phyloP scores from a whole-genome alignment of 2,113 vertebrate species.

The Collichthys lucidus region DNA sequence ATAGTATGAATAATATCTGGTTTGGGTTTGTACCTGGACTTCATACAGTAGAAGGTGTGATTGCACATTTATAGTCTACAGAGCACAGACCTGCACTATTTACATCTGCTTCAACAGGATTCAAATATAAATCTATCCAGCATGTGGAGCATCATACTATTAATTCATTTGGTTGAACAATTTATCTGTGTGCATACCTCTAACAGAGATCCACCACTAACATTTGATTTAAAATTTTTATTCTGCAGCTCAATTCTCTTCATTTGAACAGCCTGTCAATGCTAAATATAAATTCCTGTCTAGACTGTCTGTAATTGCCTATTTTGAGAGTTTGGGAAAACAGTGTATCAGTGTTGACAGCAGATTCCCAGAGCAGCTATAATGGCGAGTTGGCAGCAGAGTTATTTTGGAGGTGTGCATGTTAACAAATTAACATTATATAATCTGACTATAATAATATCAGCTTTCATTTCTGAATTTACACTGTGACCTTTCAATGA shows the following conservation, averaged over 20 bases:
- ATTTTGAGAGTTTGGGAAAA: conserved; percentile 36
- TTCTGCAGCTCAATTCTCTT: conserved; percentile 7
- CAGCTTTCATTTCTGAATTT: conserved; percentile 7
- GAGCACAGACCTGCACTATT: background rate
- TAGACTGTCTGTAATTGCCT: conserved; percentile 16
- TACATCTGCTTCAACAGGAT: no score
- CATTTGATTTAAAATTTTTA: conserved; percentile 14
- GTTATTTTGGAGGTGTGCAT: conserved; percentile 25
- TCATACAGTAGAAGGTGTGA: background rate
- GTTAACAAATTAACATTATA: conserved; percentile 34
- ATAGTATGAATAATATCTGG: background rate
- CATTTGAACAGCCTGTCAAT: background rate
- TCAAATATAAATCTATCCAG: no score
- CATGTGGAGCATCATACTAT: background rate
- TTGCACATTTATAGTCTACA: background rate
- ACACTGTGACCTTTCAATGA: conserved; percentile 20
- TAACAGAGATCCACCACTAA: background rate
- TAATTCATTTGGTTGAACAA: background rate
- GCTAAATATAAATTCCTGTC: conserved; percentile 5
- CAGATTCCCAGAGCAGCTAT: conserved; percentile 16
- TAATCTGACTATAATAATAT: conserved; percentile 3
- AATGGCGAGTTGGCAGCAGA: conserved; percentile 2
- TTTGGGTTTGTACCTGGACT: background rate
- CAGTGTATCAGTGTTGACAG: conserved; percentile 27
- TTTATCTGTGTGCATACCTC: background rate